Percentiles rank a stretch among this genome's conserved stretches.
phyloP scores from a whole-genome alignment of 2,888 invertebrate species.

The Augochlorella aurata region DNA sequence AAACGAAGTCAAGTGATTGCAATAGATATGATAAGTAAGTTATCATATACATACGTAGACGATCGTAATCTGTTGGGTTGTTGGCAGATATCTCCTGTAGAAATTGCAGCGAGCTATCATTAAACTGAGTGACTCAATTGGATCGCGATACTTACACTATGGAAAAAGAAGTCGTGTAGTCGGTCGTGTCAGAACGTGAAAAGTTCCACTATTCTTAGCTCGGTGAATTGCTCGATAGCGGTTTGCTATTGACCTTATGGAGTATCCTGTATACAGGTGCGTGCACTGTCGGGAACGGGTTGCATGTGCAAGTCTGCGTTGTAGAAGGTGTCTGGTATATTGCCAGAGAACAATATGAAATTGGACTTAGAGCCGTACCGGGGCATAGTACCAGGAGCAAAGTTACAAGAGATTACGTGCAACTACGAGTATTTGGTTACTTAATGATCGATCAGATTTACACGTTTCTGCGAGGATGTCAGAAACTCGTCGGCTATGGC shows the following conservation, averaged over 20 bases:
- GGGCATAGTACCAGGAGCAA: conserved; percentile 67
- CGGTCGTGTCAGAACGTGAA: neutral
- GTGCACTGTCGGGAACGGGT: conserved; percentile 21
- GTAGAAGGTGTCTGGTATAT: conserved; percentile 29
- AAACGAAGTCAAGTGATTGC: too few species aligned
- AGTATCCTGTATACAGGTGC: conserved; percentile 19
- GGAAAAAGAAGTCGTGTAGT: neutral
- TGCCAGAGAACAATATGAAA: conserved; percentile 58
- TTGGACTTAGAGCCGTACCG: conserved; percentile 50
- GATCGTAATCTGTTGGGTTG: too few species aligned
- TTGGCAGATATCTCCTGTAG: too few species aligned
- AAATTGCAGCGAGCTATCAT: too few species aligned
- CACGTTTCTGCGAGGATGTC: conserved; percentile 38
- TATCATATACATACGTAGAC: too few species aligned
- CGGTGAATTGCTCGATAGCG: conserved; percentile 15
- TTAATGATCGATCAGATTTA: conserved; percentile 62
- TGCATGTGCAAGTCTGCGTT: conserved; percentile 3
- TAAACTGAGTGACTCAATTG: too few species aligned
- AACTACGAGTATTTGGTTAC: conserved; percentile 52
- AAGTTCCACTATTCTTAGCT: conserved; percentile 6
- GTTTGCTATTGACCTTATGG: conserved; percentile 20
- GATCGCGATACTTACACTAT: neutral
- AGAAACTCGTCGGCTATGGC: conserved; percentile 12
- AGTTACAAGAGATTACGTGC: conserved; percentile 59
- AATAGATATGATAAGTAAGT: too few species aligned